These are phyloP conservation scores for Clarias batrachus DNA, from an alignment of 2,113 vertebrate species.

Conservation along the genomic window DNA sequence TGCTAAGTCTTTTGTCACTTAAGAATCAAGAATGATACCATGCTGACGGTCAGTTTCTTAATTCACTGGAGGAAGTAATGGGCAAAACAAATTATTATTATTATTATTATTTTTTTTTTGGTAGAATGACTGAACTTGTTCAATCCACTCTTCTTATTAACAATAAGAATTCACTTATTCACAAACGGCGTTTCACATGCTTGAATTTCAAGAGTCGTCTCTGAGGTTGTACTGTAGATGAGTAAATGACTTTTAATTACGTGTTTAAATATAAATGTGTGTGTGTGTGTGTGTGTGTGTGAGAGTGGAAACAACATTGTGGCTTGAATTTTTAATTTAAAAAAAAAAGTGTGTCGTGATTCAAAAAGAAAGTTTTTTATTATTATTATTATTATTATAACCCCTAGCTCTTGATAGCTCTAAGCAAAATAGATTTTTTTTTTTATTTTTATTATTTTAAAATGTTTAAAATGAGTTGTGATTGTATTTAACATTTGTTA, in stretches of 20 bases:
- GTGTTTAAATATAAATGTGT: neutral
- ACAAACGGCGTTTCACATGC: neutral
- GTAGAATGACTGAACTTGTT: neutral
- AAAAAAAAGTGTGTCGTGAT: neutral
- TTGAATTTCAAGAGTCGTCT: neutral
- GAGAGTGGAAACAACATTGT: neutral
- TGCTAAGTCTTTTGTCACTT: neutral
- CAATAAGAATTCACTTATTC: no score
- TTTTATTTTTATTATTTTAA: constrained; percentile 24
- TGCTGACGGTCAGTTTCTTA: neutral
- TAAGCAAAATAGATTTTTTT: constrained; percentile 1
- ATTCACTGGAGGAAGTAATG: neutral
- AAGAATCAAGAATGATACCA: neutral
- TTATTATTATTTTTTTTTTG: no score
- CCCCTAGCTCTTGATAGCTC: neutral
- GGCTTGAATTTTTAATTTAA: neutral
- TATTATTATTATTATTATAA: neutral
- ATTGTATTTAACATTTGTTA: constrained; percentile 36
- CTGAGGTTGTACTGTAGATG: neutral
- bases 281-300: neutral
- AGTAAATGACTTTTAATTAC: neutral
- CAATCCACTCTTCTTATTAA: neutral
- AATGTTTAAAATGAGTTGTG: neutral
- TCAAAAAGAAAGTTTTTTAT: constrained; percentile 2
- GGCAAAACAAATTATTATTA: no score